Percentiles rank a stretch among this genome's conserved stretches.
phyloP scores from a whole-genome alignment of 1,140 invertebrate genomes.

The Drosophila bocqueti region DNA sequence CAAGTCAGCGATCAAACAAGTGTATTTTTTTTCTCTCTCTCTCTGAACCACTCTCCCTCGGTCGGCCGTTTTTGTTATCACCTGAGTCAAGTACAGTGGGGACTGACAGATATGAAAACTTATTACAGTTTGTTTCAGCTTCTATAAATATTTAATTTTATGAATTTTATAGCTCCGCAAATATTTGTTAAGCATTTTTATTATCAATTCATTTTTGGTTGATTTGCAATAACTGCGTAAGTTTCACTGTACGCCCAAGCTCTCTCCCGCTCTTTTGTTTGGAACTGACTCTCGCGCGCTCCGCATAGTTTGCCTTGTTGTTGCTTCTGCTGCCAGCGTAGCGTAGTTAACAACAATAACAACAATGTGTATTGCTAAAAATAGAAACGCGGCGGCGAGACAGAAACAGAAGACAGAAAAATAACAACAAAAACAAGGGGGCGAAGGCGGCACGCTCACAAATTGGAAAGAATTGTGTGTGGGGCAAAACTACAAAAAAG shows the following conservation, averaged over 20 bases:
- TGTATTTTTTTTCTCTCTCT: slow-evolving; percentile 24
- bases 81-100: slow-evolving; percentile 50
- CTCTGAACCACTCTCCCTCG: slow-evolving; percentile 9
- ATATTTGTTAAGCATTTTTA: neutral
- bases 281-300: slow-evolving; percentile 17
- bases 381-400: slow-evolving; percentile 73
- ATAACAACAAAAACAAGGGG: slow-evolving; percentile 44
- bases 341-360: slow-evolving; percentile 70
- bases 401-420: slow-evolving; percentile 68
- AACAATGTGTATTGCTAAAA: slow-evolving; percentile 73
- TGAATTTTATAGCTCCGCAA: neutral
- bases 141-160: neutral
- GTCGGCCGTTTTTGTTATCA: slow-evolving; percentile 50
- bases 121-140: too few relatives aligned
- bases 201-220: neutral
- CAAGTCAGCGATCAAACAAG: slow-evolving; percentile 48
- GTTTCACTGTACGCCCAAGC: slow-evolving; percentile 19
- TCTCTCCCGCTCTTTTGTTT: slow-evolving; percentile 35
- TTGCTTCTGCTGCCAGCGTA: slow-evolving; percentile 69
- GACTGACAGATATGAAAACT: neutral
- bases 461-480: slow-evolving; percentile 62
- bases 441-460: slow-evolving; percentile 55
- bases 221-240: neutral
- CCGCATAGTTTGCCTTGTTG: slow-evolving; percentile 67
- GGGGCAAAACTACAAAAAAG: slow-evolving; percentile 47